Percentiles rank a stretch among this genome's conserved stretches.
These are phyloP conservation scores for Acestrorhynchus altus DNA, from an alignment of 2,797 vertebrate genomes.

Conservation along the genomic window DNA sequence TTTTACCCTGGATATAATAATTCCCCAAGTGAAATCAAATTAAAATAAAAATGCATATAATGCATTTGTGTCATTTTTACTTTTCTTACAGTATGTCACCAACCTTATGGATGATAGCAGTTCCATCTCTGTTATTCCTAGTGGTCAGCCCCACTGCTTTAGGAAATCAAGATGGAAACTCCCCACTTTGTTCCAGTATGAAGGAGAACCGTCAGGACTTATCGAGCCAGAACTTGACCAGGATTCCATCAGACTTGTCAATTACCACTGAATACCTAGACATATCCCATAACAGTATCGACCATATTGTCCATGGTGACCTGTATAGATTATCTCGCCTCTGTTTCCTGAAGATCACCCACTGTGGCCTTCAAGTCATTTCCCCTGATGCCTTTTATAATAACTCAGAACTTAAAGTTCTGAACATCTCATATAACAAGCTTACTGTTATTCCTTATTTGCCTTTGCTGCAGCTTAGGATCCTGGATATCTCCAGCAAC, in stretches of 20 bases:
- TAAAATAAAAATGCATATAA: background rate
- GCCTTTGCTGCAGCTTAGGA: conserved; percentile 55
- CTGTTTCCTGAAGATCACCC: conserved; percentile 67
- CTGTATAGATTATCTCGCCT: conserved; percentile 60
- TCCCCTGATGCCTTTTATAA: conserved; percentile 59
- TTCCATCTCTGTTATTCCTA: conserved; percentile 31
- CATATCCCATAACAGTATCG: conserved; percentile 69
- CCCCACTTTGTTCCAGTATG: conserved; percentile 60
- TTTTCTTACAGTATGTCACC: conserved; percentile 37
- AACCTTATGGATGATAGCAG: conserved; percentile 5
- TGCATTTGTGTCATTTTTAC: background rate
- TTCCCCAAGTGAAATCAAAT: too few species aligned
- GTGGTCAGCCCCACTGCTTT: conserved; percentile 38
- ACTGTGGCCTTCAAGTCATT: conserved; percentile 65
- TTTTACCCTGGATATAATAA: too few species aligned
- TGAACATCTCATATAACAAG: conserved; percentile 70
- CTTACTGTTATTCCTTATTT: conserved; percentile 65
- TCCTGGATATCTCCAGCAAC: conserved; percentile 69
- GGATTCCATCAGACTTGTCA: conserved; percentile 61
- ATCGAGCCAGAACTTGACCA: conserved; percentile 59
- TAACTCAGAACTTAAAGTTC: conserved; percentile 62
- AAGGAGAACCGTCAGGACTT: conserved; percentile 54
- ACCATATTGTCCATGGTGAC: conserved; percentile 40
- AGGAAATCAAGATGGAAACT: conserved; percentile 26
- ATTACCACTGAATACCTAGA: conserved; percentile 64